Percentiles rank a stretch among this genome's conserved stretches.
phyloP scores from a whole-genome alignment of 2,797 vertebrate genomes.

The Odontamblyopus rebecca region DNA sequence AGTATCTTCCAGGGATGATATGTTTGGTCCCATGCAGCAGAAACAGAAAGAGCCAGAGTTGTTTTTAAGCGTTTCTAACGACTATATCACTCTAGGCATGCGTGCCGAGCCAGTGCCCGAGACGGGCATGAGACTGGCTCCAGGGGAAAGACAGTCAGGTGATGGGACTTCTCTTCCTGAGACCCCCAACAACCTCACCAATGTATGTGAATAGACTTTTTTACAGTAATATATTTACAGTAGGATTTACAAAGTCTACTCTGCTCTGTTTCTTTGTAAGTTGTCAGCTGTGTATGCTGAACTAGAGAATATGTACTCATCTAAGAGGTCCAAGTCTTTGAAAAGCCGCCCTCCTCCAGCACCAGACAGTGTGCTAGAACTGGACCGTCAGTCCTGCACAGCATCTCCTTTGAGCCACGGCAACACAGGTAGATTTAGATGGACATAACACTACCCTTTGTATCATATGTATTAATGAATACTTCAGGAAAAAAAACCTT shows the following conservation, averaged over 20 bases:
- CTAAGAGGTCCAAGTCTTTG: constrained; percentile 84
- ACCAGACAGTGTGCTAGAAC: constrained; percentile 73
- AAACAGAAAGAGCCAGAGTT: constrained; percentile 13
- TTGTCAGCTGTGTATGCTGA: constrained; percentile 95
- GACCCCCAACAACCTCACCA: constrained; percentile 95
- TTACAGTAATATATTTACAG: neutral
- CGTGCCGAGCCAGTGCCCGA: constrained; percentile 82
- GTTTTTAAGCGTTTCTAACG: constrained; percentile 22
- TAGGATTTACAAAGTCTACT: constrained; percentile 27
- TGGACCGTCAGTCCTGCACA: constrained; percentile 70
- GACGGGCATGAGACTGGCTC: constrained; percentile 83
- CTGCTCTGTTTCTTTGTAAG: constrained; percentile 64
- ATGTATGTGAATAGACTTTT: constrained; percentile 75
- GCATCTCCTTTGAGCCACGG: constrained; percentile 69
- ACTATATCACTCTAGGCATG: constrained; percentile 63
- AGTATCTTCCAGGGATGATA: constrained; percentile 14
- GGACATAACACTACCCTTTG: neutral
- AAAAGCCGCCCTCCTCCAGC: constrained; percentile 82
- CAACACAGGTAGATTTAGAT: constrained; percentile 69
- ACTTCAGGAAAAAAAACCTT: neutral
- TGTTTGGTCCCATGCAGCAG: constrained; percentile 12
- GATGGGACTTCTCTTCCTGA: constrained; percentile 96
- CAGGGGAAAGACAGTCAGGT: constrained; percentile 94
- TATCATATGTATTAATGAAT: neutral
- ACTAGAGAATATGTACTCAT: constrained; percentile 88